A percentile compares a stretch with the other conserved stretches of the same genome.
These are phyloP conservation scores for Fregata magnificens DNA, from an alignment of 2,113 vertebrate genomes.

Conservation along the genomic window DNA sequence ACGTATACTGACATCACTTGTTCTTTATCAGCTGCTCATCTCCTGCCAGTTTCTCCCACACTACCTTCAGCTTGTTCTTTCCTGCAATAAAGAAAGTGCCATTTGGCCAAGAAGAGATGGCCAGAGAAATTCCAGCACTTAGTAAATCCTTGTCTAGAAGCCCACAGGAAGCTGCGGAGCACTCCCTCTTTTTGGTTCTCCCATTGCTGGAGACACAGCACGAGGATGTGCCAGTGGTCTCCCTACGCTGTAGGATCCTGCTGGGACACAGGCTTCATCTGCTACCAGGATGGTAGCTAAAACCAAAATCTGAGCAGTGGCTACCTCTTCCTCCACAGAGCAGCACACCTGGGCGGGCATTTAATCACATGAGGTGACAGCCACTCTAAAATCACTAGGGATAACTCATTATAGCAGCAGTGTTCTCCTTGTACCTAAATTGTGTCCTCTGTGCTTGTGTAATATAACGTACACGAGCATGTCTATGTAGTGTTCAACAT, in stretches of 20 bases:
- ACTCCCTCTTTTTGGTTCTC: neutral
- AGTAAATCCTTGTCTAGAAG: neutral
- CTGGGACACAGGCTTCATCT: neutral
- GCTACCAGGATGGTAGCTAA: neutral
- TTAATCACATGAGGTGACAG: neutral
- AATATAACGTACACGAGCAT: neutral
- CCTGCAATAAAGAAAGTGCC: neutral
- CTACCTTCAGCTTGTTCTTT: neutral
- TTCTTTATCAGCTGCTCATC: neutral
- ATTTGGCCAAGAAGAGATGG: neutral
- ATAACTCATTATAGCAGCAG: neutral
- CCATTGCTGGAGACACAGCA: neutral
- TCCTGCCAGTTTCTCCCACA: neutral
- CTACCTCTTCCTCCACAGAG: neutral
- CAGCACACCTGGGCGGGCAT: neutral
- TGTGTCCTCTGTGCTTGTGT: neutral
- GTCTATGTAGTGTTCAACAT: neutral
- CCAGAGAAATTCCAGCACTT: neutral
- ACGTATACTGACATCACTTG: neutral
- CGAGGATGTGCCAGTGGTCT: neutral
- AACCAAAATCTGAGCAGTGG: neutral
- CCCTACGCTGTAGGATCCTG: neutral
- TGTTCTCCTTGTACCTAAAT: neutral
- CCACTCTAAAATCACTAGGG: neutral
- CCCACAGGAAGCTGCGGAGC: neutral